phyloP scores from a whole-genome alignment of 2,797 vertebrate genomes.

The Tapirus indicus region DNA sequence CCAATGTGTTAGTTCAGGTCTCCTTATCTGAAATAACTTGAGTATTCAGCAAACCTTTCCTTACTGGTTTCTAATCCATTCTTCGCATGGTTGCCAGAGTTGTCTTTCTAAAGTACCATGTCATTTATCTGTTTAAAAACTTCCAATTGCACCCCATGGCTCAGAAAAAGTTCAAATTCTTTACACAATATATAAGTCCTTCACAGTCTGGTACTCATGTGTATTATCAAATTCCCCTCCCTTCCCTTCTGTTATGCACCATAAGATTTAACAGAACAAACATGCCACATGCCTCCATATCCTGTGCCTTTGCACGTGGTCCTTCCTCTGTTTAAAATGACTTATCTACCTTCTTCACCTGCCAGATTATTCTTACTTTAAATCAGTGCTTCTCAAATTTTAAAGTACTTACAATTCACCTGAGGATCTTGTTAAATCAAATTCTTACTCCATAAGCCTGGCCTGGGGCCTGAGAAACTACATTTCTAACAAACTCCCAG shows the following conservation, averaged over 20 bases:
- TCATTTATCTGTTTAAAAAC: background rate
- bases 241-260: background rate
- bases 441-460: background rate
- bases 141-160: background rate
- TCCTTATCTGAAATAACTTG: conserved; percentile 1
- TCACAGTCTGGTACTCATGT: background rate
- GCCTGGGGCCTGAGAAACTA: background rate
- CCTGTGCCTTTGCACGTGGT: background rate
- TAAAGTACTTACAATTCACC: background rate
- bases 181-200: background rate
- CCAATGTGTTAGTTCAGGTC: background rate
- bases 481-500: background rate
- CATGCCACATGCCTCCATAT: background rate
- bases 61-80: conserved; percentile 10
- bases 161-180: conserved; percentile 4
- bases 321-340: background rate
- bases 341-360: background rate
- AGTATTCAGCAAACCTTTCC: background rate
- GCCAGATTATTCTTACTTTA: background rate
- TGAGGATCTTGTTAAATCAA: background rate
- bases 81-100: conserved; percentile 1
- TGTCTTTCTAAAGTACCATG: conserved; percentile 4
- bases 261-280: background rate
- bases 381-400: conserved; percentile 27
- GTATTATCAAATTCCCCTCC: background rate